Evolutionary conservation across 1,140 invertebrate species (phyloP).

Genomic region (Drosophila albomicans): DNA sequence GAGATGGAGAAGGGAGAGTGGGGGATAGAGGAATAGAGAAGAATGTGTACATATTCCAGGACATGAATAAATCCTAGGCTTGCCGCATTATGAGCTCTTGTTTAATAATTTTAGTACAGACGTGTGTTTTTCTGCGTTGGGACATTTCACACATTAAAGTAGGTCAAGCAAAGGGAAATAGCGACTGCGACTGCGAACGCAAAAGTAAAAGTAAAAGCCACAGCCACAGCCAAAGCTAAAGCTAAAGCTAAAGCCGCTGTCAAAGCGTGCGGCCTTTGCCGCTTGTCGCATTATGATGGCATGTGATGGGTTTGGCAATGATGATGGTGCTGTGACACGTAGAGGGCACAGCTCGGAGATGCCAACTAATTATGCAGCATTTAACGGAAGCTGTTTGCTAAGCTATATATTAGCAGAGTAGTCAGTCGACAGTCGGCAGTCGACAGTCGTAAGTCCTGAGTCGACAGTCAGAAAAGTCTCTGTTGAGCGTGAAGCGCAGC

Average conservation of each 20-base stretch:
- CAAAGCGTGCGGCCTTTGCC: slow-evolving; percentile 71
- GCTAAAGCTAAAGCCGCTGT: slow-evolving; percentile 48
- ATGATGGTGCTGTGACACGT: slow-evolving; percentile 18
- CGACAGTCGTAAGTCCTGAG: neutral
- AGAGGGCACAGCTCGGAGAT: slow-evolving; percentile 43
- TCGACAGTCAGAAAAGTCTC: slow-evolving; percentile 18
- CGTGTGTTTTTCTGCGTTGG: slow-evolving; percentile 47
- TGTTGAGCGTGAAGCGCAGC: slow-evolving; percentile 39
- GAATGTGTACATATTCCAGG: slow-evolving; percentile 9
- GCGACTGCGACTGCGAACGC: slow-evolving; percentile 8
- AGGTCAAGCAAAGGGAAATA: slow-evolving; percentile 75
- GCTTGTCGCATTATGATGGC: slow-evolving; percentile 64
- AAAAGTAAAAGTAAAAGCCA: slow-evolving; percentile 31
- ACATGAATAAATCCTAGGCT: slow-evolving; percentile 55
- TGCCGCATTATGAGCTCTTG: slow-evolving; percentile 58
- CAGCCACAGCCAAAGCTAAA: slow-evolving; percentile 22
- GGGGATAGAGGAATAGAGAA: no score
- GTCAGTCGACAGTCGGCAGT: slow-evolving; percentile 18
- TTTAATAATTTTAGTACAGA: slow-evolving; percentile 52
- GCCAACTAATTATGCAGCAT: slow-evolving; percentile 82
- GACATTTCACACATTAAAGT: slow-evolving; percentile 83
- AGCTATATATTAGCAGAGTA: slow-evolving; percentile 50
- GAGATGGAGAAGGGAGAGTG: no score
- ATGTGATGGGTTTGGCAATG: slow-evolving; percentile 45
- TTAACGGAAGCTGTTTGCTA: slow-evolving; percentile 82